Conservation (phyloP, 53 echinoderm and acorn worm species). For the Temnopleurus reevesii region DNA sequence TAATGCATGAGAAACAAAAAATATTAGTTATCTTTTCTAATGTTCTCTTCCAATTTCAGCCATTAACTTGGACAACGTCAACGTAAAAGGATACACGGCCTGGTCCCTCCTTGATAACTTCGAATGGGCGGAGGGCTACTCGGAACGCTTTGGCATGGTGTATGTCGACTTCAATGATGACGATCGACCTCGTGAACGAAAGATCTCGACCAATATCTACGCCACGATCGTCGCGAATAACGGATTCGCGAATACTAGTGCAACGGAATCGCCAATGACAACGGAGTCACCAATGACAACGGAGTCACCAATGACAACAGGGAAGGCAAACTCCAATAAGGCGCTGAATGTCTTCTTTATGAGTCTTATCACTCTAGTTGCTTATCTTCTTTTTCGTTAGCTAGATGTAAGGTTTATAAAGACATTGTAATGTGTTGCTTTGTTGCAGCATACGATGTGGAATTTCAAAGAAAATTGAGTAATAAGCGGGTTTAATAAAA, state of each 20-base stretch:
- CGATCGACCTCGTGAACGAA: slow-evolving; percentile 58
- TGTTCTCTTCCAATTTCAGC: too few relatives aligned
- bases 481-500: too few relatives aligned
- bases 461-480: too few relatives aligned
- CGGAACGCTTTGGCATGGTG: slow-evolving; percentile 76
- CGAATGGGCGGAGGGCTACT: slow-evolving; percentile 80
- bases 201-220: slow-evolving; percentile 58
- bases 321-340: background rate
- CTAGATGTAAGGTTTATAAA: too few relatives aligned
- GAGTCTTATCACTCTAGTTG: background rate
- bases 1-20: too few relatives aligned
- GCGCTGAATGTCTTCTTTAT: background rate
- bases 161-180: slow-evolving; percentile 74
- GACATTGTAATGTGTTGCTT: too few relatives aligned
- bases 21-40: too few relatives aligned
- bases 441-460: too few relatives aligned
- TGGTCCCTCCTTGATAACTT: slow-evolving; percentile 92
- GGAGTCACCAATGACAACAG: background rate
- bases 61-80: slow-evolving; percentile 68
- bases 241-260: slow-evolving; percentile 32
- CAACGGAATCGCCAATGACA: background rate
- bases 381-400: background rate
- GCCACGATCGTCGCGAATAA: slow-evolving; percentile 59
- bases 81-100: slow-evolving; percentile 81
- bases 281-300: background rate